Evolutionary conservation across 2,113 vertebrate genomes (phyloP).

Genomic region (Coreoperca whiteheadi): DNA sequence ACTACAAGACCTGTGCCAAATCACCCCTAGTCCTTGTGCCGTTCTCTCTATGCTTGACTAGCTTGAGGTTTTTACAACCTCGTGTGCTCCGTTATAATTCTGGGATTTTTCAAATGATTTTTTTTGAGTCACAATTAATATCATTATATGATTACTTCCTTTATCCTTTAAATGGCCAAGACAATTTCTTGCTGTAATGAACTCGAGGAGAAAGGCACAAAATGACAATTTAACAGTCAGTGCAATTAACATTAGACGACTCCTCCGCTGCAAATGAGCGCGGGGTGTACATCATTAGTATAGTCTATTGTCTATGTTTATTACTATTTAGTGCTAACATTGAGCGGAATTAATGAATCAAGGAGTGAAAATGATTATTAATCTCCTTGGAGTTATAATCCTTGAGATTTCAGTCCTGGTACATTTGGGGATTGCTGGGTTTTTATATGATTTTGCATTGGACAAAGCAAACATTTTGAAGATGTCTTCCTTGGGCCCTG

Average conservation of each 20-base stretch:
- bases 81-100: not conserved
- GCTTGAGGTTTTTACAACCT: not conserved
- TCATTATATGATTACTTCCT: not conserved
- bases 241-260: constrained; percentile 3
- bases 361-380: not conserved
- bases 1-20: not conserved
- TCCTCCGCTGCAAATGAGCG: constrained; percentile 1
- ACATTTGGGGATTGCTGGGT: not conserved
- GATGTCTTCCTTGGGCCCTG: not conserved
- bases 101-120: no score
- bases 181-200: constrained; percentile 2
- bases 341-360: not conserved
- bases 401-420: not conserved
- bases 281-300: not conserved
- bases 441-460: not conserved
- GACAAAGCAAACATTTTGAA: not conserved
- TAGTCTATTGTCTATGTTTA: not conserved
- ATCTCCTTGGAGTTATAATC: not conserved
- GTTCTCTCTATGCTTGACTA: not conserved
- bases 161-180: constrained; percentile 5
- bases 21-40: not conserved
- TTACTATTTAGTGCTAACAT: not conserved
- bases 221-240: not conserved
- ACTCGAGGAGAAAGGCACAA: not conserved
- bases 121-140: not conserved